Conservation (phyloP, 2,888 invertebrate genomes). For the Sinodicranocentrus sp. region DNA sequence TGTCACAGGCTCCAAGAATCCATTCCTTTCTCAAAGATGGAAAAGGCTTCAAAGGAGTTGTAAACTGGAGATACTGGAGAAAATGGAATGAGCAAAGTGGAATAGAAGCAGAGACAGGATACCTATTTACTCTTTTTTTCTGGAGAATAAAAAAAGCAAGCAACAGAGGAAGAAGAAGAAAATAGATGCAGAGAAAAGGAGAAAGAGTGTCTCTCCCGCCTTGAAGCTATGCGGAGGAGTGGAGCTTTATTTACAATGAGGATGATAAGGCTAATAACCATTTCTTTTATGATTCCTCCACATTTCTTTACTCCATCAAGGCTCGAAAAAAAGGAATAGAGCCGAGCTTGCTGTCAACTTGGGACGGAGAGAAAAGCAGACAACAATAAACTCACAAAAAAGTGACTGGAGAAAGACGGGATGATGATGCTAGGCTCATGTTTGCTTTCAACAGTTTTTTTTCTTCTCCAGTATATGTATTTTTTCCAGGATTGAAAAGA, state of each 20-base stretch:
- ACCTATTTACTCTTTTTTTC: background rate
- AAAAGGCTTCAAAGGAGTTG: constrained; percentile 28
- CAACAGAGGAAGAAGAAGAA: constrained; percentile 17
- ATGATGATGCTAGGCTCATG: background rate
- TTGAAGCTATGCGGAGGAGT: constrained; percentile 7
- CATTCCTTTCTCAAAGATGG: background rate
- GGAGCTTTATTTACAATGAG: background rate
- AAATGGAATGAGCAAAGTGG: constrained; percentile 56
- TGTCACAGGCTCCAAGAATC: too few species aligned
- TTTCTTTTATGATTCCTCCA: constrained; percentile 71
- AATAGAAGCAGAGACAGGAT: constrained; percentile 35
- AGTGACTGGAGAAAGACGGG: background rate
- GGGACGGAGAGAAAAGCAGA: constrained; percentile 11
- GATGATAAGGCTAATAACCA: constrained; percentile 74
- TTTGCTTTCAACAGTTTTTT: constrained; percentile 11
- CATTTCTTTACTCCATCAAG: constrained; percentile 6
- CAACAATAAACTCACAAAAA: constrained; percentile 10
- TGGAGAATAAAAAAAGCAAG: constrained; percentile 8
- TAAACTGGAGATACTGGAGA: constrained; percentile 45
- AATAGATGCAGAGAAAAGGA: background rate
- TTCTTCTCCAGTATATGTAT: background rate
- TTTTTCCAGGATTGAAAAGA: background rate
- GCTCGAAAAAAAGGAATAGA: background rate
- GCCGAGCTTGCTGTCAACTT: background rate
- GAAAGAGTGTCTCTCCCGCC: background rate